Base-by-base conservation (phyloP, 1,140 invertebrate genomes). In the Homarus americanus region DNA sequence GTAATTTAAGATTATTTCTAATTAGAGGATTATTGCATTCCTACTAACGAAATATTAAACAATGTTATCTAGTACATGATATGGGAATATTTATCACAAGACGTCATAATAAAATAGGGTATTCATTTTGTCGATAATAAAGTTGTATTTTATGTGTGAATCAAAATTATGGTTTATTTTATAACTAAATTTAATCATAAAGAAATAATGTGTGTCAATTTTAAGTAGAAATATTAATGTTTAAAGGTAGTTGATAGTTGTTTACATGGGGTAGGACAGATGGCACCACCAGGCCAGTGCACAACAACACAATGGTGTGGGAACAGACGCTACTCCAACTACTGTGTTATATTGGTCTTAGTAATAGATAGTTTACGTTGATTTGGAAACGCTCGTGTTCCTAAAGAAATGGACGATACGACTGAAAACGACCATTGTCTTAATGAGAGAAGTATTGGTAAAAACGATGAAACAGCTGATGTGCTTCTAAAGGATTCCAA, bases 351-450 rank as follows among this genome's bases (percentile, higher is more conserved):
- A n/a, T n/a, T n/a, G n/a, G n/a, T n/a, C n/a, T 36, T 34, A 7
- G 34, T 72, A 28, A 36, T 36, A 28, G 9, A 17, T 69, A 28
- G 34, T 41, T 15, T 40, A 66, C 24, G 28, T 17, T 49, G 5
- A 82, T 82, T 80, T 32, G 32, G 15, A 69, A 69, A 12, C 38
- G 38, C 58, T n/a, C 0, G 40, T 76, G 73, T 90, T 44, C 1
- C 44, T 83, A 66, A 78, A 90, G 88, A 49, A 53, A 90, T 90
- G 88, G 73, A 90, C 88, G 80, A 75, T 75, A 83, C 40, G 12
- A 89, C 79, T 15, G 87, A 89, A 24, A 15, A 24, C 44, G 66
- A 53, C 10, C 40, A n/a, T 44, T 10, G 44, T 24, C 38, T 9
- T 9, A 75, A n/a, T 28, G 87, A 83, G 15, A 44, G 58, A n/a